These are phyloP conservation scores for Malurus elegans DNA, from an alignment of 2,113 vertebrate genomes.

Conservation along the genomic window DNA sequence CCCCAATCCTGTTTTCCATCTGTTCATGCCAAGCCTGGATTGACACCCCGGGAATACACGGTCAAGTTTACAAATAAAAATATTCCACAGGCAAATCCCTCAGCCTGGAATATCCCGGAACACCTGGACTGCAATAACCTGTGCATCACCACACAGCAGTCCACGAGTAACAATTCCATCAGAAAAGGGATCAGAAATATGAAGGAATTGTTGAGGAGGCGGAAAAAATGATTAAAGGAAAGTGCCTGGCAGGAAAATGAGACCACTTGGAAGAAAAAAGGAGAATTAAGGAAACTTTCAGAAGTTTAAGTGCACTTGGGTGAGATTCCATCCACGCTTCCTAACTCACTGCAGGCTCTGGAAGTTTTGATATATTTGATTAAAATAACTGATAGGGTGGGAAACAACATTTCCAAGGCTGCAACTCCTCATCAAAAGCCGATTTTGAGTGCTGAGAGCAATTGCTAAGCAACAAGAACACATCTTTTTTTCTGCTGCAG, in stretches of 20 bases:
- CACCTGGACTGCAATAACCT: no score
- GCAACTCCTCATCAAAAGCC: not conserved
- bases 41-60: no score
- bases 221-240: not conserved
- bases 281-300: not conserved
- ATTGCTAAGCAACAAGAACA: constrained; percentile 41
- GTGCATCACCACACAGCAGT: not conserved
- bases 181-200: fast-evolving
- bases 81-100: not conserved
- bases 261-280: not conserved
- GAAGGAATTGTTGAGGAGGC: not conserved
- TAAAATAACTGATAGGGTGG: not conserved
- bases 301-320: not conserved
- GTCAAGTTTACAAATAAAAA: not conserved
- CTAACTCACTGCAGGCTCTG: not conserved
- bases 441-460: not conserved
- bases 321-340: not conserved
- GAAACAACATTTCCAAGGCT: not conserved
- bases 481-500: not conserved
- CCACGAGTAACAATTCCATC: not conserved
- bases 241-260: not conserved
- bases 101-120: not conserved
- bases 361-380: not conserved
- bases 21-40: not conserved
- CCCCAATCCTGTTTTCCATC: not conserved